phyloP scores from a whole-genome alignment of 2,113 vertebrate genomes.

The Isichthys henryi region DNA sequence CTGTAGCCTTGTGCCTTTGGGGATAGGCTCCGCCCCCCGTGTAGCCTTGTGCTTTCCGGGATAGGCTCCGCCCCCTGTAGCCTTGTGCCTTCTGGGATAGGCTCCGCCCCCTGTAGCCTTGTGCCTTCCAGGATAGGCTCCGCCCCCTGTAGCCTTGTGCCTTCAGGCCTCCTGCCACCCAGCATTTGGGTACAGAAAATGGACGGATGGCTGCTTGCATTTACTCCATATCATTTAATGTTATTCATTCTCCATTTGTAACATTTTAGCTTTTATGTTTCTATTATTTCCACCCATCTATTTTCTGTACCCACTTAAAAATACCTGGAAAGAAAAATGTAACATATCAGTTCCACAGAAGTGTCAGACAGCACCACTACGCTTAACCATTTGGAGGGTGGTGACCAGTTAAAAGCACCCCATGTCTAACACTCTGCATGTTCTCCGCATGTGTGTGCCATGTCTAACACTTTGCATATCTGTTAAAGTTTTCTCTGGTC shows the following conservation, averaged over 20 bases:
- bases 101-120: no score
- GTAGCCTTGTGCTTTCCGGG: no score
- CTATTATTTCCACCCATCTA: background rate
- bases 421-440: background rate
- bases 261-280: background rate
- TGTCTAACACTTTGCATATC: background rate
- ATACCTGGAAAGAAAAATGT: background rate
- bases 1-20: no score
- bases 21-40: no score
- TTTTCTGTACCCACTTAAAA: background rate
- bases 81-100: no score
- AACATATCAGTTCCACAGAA: background rate
- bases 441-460: background rate
- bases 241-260: background rate
- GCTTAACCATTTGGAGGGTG: background rate
- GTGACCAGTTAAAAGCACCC: background rate
- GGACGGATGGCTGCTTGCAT: background rate
- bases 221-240: background rate
- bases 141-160: no score
- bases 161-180: no score
- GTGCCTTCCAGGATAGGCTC: no score
- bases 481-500: background rate
- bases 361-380: background rate
- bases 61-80: background rate
- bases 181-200: background rate